Base-by-base conservation (phyloP, 2,888 invertebrate genomes). In the Nesidiocoris tenuis region DNA sequence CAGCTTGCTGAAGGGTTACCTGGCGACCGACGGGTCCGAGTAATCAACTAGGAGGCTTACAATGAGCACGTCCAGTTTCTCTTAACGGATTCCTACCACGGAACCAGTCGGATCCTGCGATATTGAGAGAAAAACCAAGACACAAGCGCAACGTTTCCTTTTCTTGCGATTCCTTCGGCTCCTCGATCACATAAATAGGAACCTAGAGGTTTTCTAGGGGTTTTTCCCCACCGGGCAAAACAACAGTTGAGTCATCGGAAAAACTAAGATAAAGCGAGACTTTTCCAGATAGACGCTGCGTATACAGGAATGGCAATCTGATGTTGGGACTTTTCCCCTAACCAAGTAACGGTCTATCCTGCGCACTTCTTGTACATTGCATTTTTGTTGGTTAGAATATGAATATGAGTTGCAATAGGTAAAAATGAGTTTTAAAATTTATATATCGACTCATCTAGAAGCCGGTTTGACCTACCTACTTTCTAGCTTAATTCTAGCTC, bases 51-150 rank as follows among this genome's bases (percentile, higher is more conserved):
- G 70, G 70, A 23, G 25, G 57, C 70, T 70, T 59, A 70, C 70
- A 70, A 70, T 70, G 70, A 70, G 70, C 70, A 70, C 70, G 70
- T 70, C 70, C 70, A 70, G 70, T 24, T 70, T 70, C 70, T 59
- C 70, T 70, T 70, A 70, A 70, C 70, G 70, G 70, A 70, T 70
- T 70, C 70, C 59, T 25, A 18, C 70, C 70, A 70, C 70, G 70
- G 61, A 70, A 17, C 55, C 21, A 23, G 59, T 7, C 23, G 70
- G 70, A 59, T 70, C 70, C 59, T 70, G 70, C 70, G 70, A 70
- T 70, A 70, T 70, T 70, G 70, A 70, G 70, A 63, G 22, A 63
- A 21, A 22, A 21, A 22, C 59, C 57, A 59, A 24, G 39, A 59
- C 22, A 1, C 21, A 16, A 21, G 17, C 12, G 59, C 2, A 70